Evolutionary conservation across 2,797 vertebrate genomes (phyloP).

Genomic region (Brotula barbata): DNA sequence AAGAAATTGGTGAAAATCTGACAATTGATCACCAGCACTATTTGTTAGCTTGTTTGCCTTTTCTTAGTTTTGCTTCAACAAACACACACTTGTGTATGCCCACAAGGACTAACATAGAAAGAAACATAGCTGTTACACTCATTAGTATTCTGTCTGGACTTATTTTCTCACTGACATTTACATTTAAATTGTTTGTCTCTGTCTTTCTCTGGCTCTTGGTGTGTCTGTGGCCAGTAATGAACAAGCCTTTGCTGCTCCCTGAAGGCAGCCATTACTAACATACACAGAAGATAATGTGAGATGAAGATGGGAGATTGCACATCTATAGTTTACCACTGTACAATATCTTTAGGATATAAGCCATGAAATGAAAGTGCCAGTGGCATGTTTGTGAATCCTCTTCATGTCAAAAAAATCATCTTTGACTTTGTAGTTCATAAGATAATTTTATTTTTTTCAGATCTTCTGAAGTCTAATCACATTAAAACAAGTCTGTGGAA

Average conservation of each 20-base stretch:
- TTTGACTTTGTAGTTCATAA: too few species aligned
- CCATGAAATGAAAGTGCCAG: too few species aligned
- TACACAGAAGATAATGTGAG: conserved; percentile 43
- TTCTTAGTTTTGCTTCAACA: conserved; percentile 10
- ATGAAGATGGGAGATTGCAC: conserved; percentile 13
- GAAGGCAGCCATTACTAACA: conserved; percentile 71
- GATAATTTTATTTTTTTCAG: too few species aligned
- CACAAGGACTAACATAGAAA: conserved; percentile 16
- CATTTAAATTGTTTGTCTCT: conserved; percentile 75
- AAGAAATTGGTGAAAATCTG: background rate
- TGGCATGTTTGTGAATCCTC: background rate
- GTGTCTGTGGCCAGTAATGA: conserved; percentile 58
- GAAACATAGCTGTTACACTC: conserved; percentile 33
- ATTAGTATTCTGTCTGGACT: conserved; percentile 72
- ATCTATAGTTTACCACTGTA: too few species aligned
- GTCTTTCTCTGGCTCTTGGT: conserved; percentile 19
- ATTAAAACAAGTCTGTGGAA: too few species aligned
- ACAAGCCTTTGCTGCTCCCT: conserved; percentile 60
- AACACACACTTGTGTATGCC: background rate
- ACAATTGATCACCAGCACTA: conserved; percentile 20
- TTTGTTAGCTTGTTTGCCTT: conserved; percentile 31
- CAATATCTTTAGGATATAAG: too few species aligned
- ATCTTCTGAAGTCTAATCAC: too few species aligned
- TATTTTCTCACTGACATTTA: conserved; percentile 70
- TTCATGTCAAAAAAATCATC: too few species aligned